Evolutionary conservation across 2,888 invertebrate genomes (phyloP), one percentile per base, ranked within the genome.

Genomic region (Diogma glabrata): DNA sequence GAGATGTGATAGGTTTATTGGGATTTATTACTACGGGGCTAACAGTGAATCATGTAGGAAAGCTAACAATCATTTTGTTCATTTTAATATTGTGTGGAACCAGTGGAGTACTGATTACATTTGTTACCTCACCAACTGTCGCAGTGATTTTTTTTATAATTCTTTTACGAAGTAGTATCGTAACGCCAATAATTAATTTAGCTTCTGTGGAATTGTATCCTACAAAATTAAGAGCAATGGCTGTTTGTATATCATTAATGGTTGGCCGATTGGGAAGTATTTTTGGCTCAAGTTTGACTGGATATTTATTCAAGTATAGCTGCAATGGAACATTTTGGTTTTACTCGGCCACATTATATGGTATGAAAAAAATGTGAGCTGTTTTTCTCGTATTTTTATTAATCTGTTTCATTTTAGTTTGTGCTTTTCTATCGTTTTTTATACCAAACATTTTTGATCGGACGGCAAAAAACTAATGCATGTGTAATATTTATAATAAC

Each of bases 181-280:
- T 57, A 4, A 60, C 66, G 7, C 63, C 61, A 47, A 63, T 67
- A 1, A 57, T 67, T 1, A 67, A 62, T 57, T 63, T 65, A 7
- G 59, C 63, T n/a, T 63, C 64, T 7, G 64, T 67, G 4, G 67
- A 67, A 50, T 50, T 67, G 4, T 67, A 61, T 57, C 67, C 67
- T 19, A 67, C 67, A 3, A 58, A 63, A 45, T 58, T 66, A 45
- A 63, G 75, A 57, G 75, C 70, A 16, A 75, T 74, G 73, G 75
- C 74, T 14, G 60, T 75, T 48, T 73, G 74, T 26, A 70, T 75
- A 51, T 72, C 74, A 0, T 58, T 75, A 4, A 74, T 75, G 73
- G 68, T 72, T 60, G 75, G 75, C n/a, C 65, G 75, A 28, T 52
- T 63, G 30, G 75, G 75, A 1, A 73, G 73, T 46, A 70, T 74